phyloP scores from a whole-genome alignment of 2,797 vertebrate genomes.

The Steatocranus sp. region DNA sequence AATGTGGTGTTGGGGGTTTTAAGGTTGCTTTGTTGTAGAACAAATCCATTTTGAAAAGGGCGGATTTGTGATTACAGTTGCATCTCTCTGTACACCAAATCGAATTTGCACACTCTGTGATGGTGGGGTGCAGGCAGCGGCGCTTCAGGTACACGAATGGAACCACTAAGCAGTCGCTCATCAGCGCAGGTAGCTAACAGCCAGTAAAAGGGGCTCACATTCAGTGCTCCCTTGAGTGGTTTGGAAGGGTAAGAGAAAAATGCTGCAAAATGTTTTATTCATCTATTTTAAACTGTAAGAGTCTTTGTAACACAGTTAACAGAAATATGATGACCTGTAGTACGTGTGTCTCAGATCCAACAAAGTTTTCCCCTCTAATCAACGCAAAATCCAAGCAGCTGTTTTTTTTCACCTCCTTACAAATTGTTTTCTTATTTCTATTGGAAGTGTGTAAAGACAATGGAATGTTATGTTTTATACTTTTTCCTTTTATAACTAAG shows the following conservation, averaged over 20 bases:
- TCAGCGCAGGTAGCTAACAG: constrained; percentile 47
- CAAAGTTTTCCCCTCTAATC: constrained; percentile 1
- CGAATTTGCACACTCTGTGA: constrained; percentile 1
- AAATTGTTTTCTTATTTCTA: constrained; percentile 30
- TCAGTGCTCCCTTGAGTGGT: constrained; percentile 10
- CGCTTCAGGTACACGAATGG: constrained; percentile 11
- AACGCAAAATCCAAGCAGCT: neutral
- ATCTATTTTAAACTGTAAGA: constrained; percentile 30
- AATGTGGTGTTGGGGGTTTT: neutral
- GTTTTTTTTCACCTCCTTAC: constrained; percentile 9
- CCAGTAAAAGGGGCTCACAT: constrained; percentile 21
- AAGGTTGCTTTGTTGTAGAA: constrained; percentile 18
- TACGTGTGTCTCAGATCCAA: constrained; percentile 43
- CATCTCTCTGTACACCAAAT: constrained; percentile 23
- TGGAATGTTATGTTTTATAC: constrained; percentile 59
- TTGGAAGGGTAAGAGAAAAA: constrained; percentile 31
- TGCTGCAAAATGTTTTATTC: constrained; percentile 52
- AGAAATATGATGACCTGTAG: constrained; percentile 11
- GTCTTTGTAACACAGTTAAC: constrained; percentile 20
- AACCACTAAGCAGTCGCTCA: constrained; percentile 34
- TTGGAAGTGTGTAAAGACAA: constrained; percentile 44
- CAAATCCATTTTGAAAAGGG: constrained; percentile 10
- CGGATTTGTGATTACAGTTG: constrained; percentile 11
- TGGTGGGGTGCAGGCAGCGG: neutral
- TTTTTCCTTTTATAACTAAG: constrained; percentile 53